Base-by-base conservation (phyloP, 2,113 vertebrate genomes). In the Chloebia gouldiae region DNA sequence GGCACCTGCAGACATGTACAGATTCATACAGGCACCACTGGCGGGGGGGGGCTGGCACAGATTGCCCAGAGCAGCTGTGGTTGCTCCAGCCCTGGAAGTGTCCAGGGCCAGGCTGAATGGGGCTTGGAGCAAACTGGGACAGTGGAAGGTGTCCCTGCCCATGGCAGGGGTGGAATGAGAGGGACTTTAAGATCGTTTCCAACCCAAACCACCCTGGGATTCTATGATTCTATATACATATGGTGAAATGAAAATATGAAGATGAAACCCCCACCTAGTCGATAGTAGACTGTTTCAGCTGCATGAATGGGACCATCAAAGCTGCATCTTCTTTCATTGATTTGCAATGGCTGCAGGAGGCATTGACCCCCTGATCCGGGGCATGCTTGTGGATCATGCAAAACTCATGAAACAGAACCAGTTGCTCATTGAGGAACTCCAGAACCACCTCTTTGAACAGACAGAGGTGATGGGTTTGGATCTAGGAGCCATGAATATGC, bases 381-480 rank as follows among this genome's bases (percentile, higher is more conserved):
- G 99, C 79, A 84, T 99, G 92, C 15, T 98, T 5, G 82, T 88
- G 22, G 93, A 98, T 37, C 98, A 96, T 0, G 97, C 98, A 47
- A 99, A 99, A 86, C 92, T 99, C 59, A 97, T 97, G 94, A 97
- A 95, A 35, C 98, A 99, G 96, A 96, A 98, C 56, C 95, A 98
- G 69, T 96, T 99, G 96, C 30, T 99, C 63, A 75, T 98, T 47
- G 73, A 98, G 6, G 98, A 98, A 72, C 79, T 99, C 57, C 97
- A 98, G 87, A 98, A 99, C 18, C 97, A 71, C 80, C 97, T 99
- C 39, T 99, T 99, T 88, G 91, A 98, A 84, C 98, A 99, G 97
- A 90, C 51, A 97, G 68, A 64, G 13, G 6, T 57, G 90, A 86
- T 98, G 11, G 97, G 97, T 56, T 81, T 98, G 88, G 98, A 99